Base-by-base conservation (phyloP, 2,888 invertebrate genomes). In the Leucophenga maculata region DNA sequence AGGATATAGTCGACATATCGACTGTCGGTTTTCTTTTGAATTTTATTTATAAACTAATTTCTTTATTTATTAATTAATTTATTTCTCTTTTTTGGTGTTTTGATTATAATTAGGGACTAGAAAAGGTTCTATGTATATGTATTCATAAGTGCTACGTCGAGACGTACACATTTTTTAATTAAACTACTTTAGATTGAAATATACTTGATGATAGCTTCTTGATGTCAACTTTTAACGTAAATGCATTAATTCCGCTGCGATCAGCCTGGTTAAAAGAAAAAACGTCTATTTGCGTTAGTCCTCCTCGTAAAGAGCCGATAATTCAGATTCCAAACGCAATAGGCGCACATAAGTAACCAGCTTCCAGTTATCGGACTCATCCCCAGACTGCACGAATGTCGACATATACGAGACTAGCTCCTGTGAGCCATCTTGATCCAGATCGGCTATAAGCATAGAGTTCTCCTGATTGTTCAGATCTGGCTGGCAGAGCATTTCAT, bases 361-460 rank as follows among this genome's bases (percentile, higher is more conserved):
- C 68, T 91, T 91, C 92, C 93, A 94, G 69, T 86, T 86, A 60
- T 77, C 79, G 2, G 84, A 85, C 55, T 86, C 86, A 32, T 84
- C 86, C 4, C 82, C 78, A 20, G 85, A 80, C 20, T 78, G 78
- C 26, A 83, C 82, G 86, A 92, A 94, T 9, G 92, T 93, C 73
- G 93, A 93, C 77, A 91, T 91, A 84, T 94, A 95, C 55, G 93
- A 94, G 65, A 95, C 93, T 65, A 95, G 86, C 86, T 95, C 95
- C 84, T 93, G 93, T 0, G 93, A 92, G 26, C 92, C 92, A 86
- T 95, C 95, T 72, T 92, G 91, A 85, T 94, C 94, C 48, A 95
- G 88, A 86, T 95, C 95, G 0, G 92, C 92, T 65, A 95, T 93
- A 69, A 93, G 90, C 77, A 94, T 89, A 22, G 94, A 94, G 75